Conservation (phyloP, 1,140 invertebrate genomes). For the Phymorhynchus buccinoides region DNA sequence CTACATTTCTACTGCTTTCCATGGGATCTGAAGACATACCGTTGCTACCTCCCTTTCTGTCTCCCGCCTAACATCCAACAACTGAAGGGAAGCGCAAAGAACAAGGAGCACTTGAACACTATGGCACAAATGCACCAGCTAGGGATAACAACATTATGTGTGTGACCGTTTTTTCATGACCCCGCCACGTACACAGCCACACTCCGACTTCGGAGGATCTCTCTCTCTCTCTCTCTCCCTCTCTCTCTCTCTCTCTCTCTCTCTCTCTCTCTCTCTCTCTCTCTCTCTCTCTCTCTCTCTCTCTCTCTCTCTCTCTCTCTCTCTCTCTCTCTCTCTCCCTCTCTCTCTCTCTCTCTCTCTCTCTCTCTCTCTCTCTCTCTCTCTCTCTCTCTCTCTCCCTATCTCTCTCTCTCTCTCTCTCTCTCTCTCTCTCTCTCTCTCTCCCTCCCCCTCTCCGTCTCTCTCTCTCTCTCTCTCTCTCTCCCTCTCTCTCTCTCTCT, state of each 20-base stretch:
- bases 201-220: too few relatives aligned
- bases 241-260: neutral
- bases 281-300: neutral
- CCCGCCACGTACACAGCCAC: too few relatives aligned
- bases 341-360: neutral
- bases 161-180: too few relatives aligned
- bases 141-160: too few relatives aligned
- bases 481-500: neutral
- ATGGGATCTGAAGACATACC: too few relatives aligned
- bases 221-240: too few relatives aligned
- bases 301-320: neutral
- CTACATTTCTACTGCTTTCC: too few relatives aligned
- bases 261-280: neutral
- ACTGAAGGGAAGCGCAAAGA: too few relatives aligned
- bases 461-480: neutral
- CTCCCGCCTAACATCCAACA: too few relatives aligned
- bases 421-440: neutral
- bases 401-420: neutral
- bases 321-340: neutral
- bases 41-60: too few relatives aligned
- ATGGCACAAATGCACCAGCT: too few relatives aligned
- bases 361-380: neutral
- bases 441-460: neutral
- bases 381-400: neutral
- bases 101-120: too few relatives aligned